These are phyloP conservation scores for Turritopsis rubra DNA, from an alignment of 30 jellyfish, hydroid and myxozoan genomes.

Conservation along the genomic window DNA sequence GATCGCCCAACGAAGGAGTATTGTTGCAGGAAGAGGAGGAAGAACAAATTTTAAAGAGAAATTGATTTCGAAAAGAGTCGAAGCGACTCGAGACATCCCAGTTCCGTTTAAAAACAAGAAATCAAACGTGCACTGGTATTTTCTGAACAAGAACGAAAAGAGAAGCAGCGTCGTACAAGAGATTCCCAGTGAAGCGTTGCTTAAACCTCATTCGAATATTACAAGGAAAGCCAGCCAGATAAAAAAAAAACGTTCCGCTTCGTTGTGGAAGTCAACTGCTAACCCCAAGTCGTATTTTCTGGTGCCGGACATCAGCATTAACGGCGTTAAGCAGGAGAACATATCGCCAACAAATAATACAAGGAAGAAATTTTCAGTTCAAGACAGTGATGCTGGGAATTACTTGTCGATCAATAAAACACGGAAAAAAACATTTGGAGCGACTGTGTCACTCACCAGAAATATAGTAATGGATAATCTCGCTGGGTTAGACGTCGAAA, in stretches of 20 bases:
- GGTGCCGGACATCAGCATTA: neutral
- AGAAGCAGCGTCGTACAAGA: neutral
- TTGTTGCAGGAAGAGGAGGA: neutral
- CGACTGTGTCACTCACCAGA: neutral
- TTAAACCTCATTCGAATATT: neutral
- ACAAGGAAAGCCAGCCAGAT: neutral
- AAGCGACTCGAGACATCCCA: neutral
- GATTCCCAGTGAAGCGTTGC: neutral
- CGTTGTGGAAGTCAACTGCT: neutral
- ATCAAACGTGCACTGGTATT: neutral
- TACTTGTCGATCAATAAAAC: neutral
- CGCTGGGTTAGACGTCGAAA: neutral
- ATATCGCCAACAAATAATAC: neutral
- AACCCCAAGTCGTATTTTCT: neutral
- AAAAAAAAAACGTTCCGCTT: neutral
- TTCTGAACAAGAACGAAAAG: neutral
- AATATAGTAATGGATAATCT: neutral
- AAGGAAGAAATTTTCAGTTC: neutral
- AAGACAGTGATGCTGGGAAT: neutral
- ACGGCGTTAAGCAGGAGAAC: neutral
- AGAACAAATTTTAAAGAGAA: neutral
- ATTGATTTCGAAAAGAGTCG: neutral
- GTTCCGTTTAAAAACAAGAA: neutral
- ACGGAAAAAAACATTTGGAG: neutral
- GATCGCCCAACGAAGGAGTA: neutral